Evolutionary conservation across 2,888 invertebrate species (phyloP).

Genomic region (Conchocele bisecta): DNA sequence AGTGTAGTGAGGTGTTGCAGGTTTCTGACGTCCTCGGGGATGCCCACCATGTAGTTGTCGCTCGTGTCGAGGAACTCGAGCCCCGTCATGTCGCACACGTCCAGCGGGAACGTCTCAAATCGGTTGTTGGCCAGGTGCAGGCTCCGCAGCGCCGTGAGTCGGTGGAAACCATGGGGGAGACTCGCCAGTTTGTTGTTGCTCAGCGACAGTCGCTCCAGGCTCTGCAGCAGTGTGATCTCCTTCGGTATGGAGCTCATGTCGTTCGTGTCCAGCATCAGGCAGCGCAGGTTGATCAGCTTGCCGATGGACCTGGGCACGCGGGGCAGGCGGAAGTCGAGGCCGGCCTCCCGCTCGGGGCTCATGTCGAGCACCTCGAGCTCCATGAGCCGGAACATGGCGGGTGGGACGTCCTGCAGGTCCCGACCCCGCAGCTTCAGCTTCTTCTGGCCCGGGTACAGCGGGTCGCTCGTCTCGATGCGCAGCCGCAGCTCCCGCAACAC

Average conservation of each 20-base stretch:
- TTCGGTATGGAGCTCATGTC: slow-evolving; percentile 74
- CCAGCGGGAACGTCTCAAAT: slow-evolving; percentile 77
- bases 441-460: slow-evolving; percentile 73
- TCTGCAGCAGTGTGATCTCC: slow-evolving; percentile 75
- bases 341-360: slow-evolving; percentile 81
- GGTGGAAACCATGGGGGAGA: slow-evolving; percentile 74
- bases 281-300: slow-evolving; percentile 75
- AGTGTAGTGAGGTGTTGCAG: slow-evolving; percentile 80
- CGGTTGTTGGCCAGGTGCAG: slow-evolving; percentile 83
- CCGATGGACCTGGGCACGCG: slow-evolving; percentile 77
- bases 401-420: slow-evolving; percentile 76
- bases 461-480: slow-evolving; percentile 77
- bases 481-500: slow-evolving; percentile 66
- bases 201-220: slow-evolving; percentile 80
- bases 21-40: slow-evolving; percentile 78
- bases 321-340: slow-evolving; percentile 78
- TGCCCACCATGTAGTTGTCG: slow-evolving; percentile 77
- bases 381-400: slow-evolving; percentile 76
- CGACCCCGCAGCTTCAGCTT: slow-evolving; percentile 79
- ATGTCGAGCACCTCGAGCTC: slow-evolving; percentile 81
- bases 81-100: slow-evolving; percentile 74
- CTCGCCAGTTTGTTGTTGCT: slow-evolving; percentile 79
- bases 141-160: slow-evolving; percentile 73
- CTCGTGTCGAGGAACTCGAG: slow-evolving; percentile 82
- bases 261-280: slow-evolving; percentile 81